Evolutionary conservation across 30 jellyfish, hydroid and myxozoan species (phyloP).

Genomic region (Sanderia malayensis): DNA sequence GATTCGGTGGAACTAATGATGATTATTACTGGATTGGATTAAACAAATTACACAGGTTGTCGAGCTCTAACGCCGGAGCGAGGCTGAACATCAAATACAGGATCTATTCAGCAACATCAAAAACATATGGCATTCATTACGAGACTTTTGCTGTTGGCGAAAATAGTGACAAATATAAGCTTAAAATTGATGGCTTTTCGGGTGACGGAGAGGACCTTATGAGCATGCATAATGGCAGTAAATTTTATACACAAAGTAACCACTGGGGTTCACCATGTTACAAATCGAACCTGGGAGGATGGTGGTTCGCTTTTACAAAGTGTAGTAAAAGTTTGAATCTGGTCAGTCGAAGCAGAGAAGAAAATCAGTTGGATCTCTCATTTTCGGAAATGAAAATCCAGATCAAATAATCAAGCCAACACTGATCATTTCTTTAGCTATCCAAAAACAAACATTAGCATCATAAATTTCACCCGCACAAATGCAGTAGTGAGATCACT

Average conservation of each 20-base stretch:
- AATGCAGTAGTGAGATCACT: no score
- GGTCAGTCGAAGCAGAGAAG: no score
- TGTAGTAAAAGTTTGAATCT: neutral
- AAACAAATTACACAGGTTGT: neutral
- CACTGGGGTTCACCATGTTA: neutral
- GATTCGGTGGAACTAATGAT: neutral
- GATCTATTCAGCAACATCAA: neutral
- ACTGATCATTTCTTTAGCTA: no score
- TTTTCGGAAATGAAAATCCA: neutral
- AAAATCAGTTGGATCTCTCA: no score
- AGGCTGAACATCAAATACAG: neutral
- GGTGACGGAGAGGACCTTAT: neutral
- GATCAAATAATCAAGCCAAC: neutral
- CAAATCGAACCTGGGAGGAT: neutral
- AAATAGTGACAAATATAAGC: neutral
- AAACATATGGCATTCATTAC: neutral
- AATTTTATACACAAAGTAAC: neutral
- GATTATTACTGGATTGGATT: neutral
- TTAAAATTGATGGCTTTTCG: neutral
- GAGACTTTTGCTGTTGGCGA: neutral
- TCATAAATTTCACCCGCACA: no score
- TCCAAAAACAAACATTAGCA: no score
- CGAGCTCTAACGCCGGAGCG: neutral
- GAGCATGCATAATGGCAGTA: neutral
- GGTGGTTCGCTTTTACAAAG: neutral